These are phyloP conservation scores for Leuctra nigra DNA, from an alignment of 2,888 invertebrate genomes.

Conservation along the genomic window DNA sequence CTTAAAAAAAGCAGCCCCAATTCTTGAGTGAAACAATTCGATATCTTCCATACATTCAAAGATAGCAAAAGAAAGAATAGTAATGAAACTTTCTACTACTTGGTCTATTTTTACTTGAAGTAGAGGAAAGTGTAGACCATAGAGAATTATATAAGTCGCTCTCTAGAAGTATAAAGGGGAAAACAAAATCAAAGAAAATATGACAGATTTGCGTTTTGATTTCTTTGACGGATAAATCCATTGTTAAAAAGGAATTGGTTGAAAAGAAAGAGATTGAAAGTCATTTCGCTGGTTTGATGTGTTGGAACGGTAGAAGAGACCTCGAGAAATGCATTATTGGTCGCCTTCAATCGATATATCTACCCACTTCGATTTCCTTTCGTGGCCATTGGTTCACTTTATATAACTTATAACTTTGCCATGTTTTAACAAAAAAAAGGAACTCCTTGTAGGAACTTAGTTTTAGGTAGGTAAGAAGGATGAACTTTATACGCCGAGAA, in stretches of 20 bases:
- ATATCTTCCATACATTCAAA: too few relatives aligned
- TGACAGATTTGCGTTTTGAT: slow-evolving; percentile 5
- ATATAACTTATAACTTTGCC: neutral
- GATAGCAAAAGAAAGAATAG: too few relatives aligned
- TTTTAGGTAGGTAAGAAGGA: neutral
- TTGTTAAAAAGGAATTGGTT: slow-evolving; percentile 5
- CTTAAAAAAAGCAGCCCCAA: too few relatives aligned
- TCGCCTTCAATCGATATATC: neutral
- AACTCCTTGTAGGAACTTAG: neutral
- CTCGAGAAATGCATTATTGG: slow-evolving; percentile 7
- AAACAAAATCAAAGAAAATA: neutral
- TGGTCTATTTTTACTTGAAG: neutral
- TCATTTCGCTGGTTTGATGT: slow-evolving; percentile 3
- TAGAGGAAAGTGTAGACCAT: too few relatives aligned
- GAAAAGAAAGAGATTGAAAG: slow-evolving; percentile 4
- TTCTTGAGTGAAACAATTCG: too few relatives aligned
- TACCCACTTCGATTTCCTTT: neutral
- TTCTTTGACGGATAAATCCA: slow-evolving; percentile 8
- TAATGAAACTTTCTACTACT: neutral
- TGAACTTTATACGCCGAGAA: too few relatives aligned
- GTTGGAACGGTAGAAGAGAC: neutral
- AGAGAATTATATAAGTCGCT: too few relatives aligned
- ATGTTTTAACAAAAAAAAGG: neutral
- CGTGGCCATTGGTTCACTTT: slow-evolving; percentile 1
- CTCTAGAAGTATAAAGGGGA: too few relatives aligned